Percentiles rank a stretch among this genome's conserved stretches.
Evolutionary conservation across 2,888 invertebrate genomes (phyloP).

Genomic region (Bimastos eiseni): DNA sequence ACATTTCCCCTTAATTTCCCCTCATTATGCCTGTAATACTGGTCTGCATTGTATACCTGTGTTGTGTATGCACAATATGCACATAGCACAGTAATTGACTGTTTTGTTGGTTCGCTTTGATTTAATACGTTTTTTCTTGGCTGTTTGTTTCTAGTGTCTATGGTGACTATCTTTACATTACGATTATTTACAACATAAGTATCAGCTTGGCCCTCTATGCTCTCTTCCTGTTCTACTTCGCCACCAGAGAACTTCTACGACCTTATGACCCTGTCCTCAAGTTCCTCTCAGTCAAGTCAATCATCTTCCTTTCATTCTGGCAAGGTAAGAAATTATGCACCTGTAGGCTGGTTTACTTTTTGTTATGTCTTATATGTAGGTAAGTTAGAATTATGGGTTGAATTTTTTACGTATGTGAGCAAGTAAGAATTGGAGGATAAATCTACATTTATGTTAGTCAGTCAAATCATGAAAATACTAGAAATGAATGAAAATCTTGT

Average conservation of each 20-base stretch:
- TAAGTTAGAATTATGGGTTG: not conserved
- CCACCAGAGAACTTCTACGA: slow-evolving; percentile 77
- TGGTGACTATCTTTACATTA: slow-evolving; percentile 96
- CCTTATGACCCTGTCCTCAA: slow-evolving; percentile 98
- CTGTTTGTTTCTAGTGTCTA: slow-evolving; percentile 27
- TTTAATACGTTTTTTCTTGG: not conserved
- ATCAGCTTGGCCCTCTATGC: slow-evolving; percentile 95
- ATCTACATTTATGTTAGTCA: no score
- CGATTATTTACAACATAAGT: slow-evolving; percentile 96
- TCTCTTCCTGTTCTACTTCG: slow-evolving; percentile 86
- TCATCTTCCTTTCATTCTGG: slow-evolving; percentile 99
- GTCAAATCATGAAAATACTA: not conserved
- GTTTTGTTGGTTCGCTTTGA: not conserved
- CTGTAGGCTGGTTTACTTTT: not conserved
- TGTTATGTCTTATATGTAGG: not conserved
- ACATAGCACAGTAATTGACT: not conserved
- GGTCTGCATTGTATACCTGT: not conserved
- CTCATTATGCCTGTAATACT: no score
- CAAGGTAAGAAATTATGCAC: slow-evolving; percentile 77
- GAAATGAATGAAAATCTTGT: not conserved
- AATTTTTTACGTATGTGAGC: not conserved
- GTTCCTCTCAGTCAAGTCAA: slow-evolving; percentile 97
- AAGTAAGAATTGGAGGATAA: not conserved
- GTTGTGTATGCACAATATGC: no score
- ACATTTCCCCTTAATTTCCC: no score